Base-by-base conservation (phyloP, 2,113 vertebrate species). In the Tachuris rubrigastra region DNA sequence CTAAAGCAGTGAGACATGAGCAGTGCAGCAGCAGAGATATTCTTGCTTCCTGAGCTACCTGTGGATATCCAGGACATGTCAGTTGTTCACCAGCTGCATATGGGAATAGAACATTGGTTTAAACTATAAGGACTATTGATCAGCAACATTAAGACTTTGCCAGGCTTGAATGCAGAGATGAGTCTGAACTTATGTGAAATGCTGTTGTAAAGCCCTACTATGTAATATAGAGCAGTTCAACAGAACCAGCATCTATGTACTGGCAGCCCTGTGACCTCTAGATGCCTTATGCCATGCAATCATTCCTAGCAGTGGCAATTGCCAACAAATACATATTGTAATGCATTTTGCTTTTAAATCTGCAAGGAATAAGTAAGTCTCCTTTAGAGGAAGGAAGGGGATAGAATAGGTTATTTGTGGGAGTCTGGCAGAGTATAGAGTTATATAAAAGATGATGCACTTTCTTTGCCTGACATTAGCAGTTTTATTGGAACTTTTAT, bases 1-100 rank as follows among this genome's bases (percentile, higher is more conserved):
- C 14, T 30, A 31, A 44, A 55, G 18, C 14, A 35, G 22, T 33
- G 17, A 44, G 49, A 21, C 1, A 1, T 0, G 2, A 58, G 35
- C 15, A 42, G 53, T 35, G 41, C 24, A 72, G 69, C 47, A 52
- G 39, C 44, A 65, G 66, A 52, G 9, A 11, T 44, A 0, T 8
- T 60, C 15, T 30, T 75, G 47, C 33, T 68, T 82, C 52, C 44
- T 59, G 37, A 89, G 37, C n/a, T 72, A 7, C 49, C 42, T 56
- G 8, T 52, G 74, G 7, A 12, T 75, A 44, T 68, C 18, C 13
- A 20, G 13, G 44, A 80, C 59, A 41, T n/a, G 35, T n/a, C 53
- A 5, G 0, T 58, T 58, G 83, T 89, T 35, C 6, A 44, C 42
- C 12, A 52, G 4, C 18, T 55, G 3, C 9, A 1, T 30, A 3